Evolutionary conservation across 2,888 invertebrate genomes (phyloP), one percentile per base, ranked within the genome.

Genomic region (Xestobium rufovillosum): DNA sequence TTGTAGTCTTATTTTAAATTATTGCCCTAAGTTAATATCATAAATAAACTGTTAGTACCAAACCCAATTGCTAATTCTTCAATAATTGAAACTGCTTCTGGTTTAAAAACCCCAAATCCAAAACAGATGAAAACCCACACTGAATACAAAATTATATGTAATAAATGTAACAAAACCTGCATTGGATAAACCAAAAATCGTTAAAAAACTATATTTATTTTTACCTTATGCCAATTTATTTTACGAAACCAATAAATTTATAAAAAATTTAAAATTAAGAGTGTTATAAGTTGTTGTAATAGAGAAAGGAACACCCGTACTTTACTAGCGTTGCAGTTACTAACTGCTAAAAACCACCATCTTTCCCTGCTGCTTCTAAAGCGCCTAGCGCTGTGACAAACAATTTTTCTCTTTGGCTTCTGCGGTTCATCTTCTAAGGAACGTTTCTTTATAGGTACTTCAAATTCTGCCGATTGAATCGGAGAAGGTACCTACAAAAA

Each of bases 311-410:
- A 34, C 14, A 25, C 6, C 12, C 2, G 13, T 55, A 79, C 79
- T 69, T 75, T 76, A 14, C 68, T 68, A 26, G 74, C 74, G 31
- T 80, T 76, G 57, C 90, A 91, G 55, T 86, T 86, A 44, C 85
- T 82, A 19, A 90, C 67, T 1, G 86, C 91, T 17, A 95, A 76
- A 55, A 88, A 95, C 94, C 95, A 95, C 94, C 94, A 95, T 15
- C 94, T 67, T 55, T 89, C 90, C 33, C 94, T 71, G 0, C 82
- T 75, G 1, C 89, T 87, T 3, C 79, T 67, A 60, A 91, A 92
- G 35, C 77, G 70, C 34, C 88, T 68, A 1, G 78, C 71, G 52
- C 79, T 80, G 48, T 74, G 75, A 49, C 83, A 83, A 3, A 71
- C 67, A 42, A 47, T 43, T 42, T 42, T 42, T 38, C 35, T 39